A percentile compares a stretch with the other conserved stretches of the same genome.
Evolutionary conservation across 2,888 invertebrate genomes (phyloP).

Genomic region (Hanleya hanleyi): DNA sequence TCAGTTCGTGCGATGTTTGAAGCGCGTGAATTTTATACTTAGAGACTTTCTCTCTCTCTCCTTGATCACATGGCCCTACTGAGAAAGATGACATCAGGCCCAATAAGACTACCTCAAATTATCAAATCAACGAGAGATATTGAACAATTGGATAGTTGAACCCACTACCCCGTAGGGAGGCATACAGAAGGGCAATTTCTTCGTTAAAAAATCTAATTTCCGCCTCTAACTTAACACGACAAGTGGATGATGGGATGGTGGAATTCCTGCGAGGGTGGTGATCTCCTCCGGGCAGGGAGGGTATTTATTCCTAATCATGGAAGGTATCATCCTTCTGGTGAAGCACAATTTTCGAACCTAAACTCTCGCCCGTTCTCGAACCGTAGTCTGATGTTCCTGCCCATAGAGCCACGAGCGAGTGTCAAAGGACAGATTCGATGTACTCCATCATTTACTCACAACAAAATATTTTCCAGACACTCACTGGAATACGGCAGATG

Average conservation of each 20-base stretch:
- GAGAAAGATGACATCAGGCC: background rate
- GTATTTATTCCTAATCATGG: background rate
- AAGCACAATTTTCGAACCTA: no score
- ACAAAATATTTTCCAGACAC: no score
- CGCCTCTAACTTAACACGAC: background rate
- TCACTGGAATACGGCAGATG: no score
- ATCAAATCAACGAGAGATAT: constrained; percentile 8
- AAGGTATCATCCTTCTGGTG: no score
- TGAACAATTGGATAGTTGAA: background rate
- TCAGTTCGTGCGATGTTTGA: no score
- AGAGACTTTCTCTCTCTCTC: no score
- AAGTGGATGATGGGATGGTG: background rate
- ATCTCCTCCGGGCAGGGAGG: background rate
- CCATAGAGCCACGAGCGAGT: no score
- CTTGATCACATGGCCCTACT: background rate
- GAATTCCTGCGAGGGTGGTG: background rate
- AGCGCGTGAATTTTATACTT: no score
- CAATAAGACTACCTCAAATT: background rate
- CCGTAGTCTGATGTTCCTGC: no score
- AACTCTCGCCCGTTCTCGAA: no score
- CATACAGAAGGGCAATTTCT: background rate
- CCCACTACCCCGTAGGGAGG: background rate
- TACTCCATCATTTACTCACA: no score
- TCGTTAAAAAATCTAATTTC: background rate
- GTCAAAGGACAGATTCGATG: no score